Percentiles rank a stretch among this genome's conserved stretches.
These are phyloP conservation scores for Heliothis peltigera DNA, from an alignment of 2,888 invertebrate genomes.

Conservation along the genomic window DNA sequence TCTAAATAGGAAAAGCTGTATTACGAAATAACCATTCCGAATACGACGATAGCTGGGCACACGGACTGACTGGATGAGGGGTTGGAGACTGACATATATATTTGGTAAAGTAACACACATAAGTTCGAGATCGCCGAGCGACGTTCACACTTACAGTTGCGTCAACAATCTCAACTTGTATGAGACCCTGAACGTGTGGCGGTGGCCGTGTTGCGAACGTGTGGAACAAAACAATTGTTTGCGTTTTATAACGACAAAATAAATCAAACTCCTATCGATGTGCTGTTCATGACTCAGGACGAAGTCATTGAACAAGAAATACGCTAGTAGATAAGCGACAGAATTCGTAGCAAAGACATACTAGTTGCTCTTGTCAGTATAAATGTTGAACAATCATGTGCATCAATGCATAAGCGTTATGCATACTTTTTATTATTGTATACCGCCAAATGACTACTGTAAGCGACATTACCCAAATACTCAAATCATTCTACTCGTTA, in stretches of 20 bases:
- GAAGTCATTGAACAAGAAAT: conserved; percentile 45
- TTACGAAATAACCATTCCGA: conserved; percentile 76
- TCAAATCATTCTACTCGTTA: conserved; percentile 72
- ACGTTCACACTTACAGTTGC: conserved; percentile 89
- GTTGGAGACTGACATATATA: conserved; percentile 78
- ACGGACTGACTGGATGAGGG: conserved; percentile 78
- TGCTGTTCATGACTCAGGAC: conserved; percentile 42
- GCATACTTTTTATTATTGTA: conserved; percentile 68
- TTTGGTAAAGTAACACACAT: conserved; percentile 85
- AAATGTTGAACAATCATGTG: conserved; percentile 68
- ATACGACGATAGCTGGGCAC: conserved; percentile 82
- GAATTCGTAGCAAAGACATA: conserved; percentile 72
- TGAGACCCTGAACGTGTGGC: conserved; percentile 85
- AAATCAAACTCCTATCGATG: conserved; percentile 53
- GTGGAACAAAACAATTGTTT: conserved; percentile 87
- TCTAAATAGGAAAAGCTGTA: conserved; percentile 70
- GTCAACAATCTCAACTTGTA: conserved; percentile 88
- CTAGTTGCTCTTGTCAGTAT: conserved; percentile 66
- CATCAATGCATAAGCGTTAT: conserved; percentile 77
- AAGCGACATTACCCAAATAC: conserved; percentile 78
- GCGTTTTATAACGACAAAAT: conserved; percentile 75
- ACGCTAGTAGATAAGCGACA: conserved; percentile 75
- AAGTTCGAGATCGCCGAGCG: conserved; percentile 80
- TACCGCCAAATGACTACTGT: conserved; percentile 84
- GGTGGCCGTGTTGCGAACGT: conserved; percentile 82